A percentile compares a stretch with the other conserved stretches of the same genome.
Evolutionary conservation across 1,140 invertebrate genomes (phyloP).

Genomic region (Drosophila orosa): DNA sequence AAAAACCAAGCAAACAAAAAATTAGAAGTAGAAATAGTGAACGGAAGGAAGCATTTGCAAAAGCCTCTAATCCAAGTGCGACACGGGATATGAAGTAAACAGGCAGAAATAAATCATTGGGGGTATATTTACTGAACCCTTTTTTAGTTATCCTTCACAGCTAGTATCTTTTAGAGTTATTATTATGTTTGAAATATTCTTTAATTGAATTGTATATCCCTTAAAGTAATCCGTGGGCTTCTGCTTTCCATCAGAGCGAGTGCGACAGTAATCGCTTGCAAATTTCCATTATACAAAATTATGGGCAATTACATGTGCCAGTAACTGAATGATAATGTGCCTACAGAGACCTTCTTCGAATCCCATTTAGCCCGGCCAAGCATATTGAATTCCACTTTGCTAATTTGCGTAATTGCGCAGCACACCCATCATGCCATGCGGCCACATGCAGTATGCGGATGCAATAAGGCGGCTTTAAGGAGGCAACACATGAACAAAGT

Average conservation of each 20-base stretch:
- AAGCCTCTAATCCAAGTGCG: constrained; percentile 11
- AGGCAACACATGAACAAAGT: constrained; percentile 4
- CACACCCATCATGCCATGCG: constrained; percentile 38
- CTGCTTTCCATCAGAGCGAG: background rate
- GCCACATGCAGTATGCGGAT: background rate
- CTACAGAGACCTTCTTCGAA: constrained; percentile 1
- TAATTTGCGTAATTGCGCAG: constrained; percentile 77
- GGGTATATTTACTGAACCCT: background rate
- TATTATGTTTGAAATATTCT: background rate
- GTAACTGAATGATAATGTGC: constrained; percentile 51
- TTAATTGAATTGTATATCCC: background rate
- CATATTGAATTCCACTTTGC: constrained; percentile 75
- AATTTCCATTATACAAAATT: constrained; percentile 35
- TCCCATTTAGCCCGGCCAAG: constrained; percentile 46
- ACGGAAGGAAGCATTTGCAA: constrained; percentile 16
- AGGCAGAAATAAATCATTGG: background rate
- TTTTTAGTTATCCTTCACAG: background rate
- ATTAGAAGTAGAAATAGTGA: constrained; percentile 2
- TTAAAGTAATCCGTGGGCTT: background rate
- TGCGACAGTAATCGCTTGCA: constrained; percentile 24
- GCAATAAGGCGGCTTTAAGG: constrained; percentile 45
- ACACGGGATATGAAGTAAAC: background rate
- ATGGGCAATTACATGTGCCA: constrained; percentile 62
- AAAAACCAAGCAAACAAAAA: constrained; percentile 14
- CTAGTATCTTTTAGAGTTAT: background rate